Base-by-base conservation (phyloP, 1,140 invertebrate genomes). In the Diabrotica undecimpunctata region DNA sequence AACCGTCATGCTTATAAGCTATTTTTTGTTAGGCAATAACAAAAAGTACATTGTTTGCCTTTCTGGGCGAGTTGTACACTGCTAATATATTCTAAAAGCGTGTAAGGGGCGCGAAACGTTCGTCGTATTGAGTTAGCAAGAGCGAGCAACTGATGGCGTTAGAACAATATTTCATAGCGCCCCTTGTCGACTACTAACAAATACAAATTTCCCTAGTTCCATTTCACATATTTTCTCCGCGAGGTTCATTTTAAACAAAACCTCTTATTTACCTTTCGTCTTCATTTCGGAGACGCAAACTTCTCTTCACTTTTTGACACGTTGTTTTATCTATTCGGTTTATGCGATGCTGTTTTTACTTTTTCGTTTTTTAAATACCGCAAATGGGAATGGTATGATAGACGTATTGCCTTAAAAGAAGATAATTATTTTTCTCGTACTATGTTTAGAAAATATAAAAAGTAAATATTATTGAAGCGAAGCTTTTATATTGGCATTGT, bases 261-360 rank as follows among this genome's bases (percentile, higher is more conserved):
- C 55, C 54, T 25, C 36, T 57, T 57, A 57, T 57, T 57, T 37
- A 57, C 55, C 37, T 57, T 57, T 38, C 36, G 55, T 57, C 55
- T 57, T 57, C 55, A 57, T 57, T 57, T 57, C 55, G 10, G 9
- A n/a, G 10, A 9, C 25, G 36, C 36, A 38, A 13, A 55, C 36
- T 13, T 55, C 54, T 55, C 54, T 55, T 35, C 11, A 38, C 10
- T 37, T 57, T 35, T 37, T 37, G 55, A 57, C 55, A 57, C 37
- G 36, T 57, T 25, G 35, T 57, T 57, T 57, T 38, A 57, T 36
- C 55, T 57, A 7, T 35, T 37, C 25, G 5, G 12, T 35, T 36
- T 57, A 57, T 57, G 10, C 36, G 54, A 25, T 25, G 25, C 25
- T 25, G 25, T 25, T 25, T 25, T 25, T 25, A 25, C 25, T 25